Evolutionary conservation across 2,888 invertebrate species (phyloP).

Genomic region (Argyresthia goedartella): DNA sequence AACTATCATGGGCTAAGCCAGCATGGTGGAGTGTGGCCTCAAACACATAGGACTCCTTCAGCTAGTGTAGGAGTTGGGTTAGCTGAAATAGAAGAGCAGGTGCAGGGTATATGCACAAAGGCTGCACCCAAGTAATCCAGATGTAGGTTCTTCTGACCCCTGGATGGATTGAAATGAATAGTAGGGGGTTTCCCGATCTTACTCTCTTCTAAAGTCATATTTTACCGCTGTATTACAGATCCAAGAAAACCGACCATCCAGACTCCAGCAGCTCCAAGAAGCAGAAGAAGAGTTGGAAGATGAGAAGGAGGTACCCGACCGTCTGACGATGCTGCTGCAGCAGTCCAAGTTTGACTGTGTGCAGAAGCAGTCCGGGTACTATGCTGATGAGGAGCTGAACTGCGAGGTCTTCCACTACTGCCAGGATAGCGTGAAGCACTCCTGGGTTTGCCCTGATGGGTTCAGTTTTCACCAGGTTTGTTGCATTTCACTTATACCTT

Average conservation of each 20-base stretch:
- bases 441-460: constrained; percentile 94
- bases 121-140: too few relatives aligned
- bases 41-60: too few relatives aligned
- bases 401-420: constrained; percentile 96
- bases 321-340: constrained; percentile 81
- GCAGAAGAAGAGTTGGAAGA: constrained; percentile 72
- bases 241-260: constrained; percentile 38
- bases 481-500: too few relatives aligned
- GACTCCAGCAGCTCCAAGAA: constrained; percentile 35
- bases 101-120: too few relatives aligned
- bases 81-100: too few relatives aligned
- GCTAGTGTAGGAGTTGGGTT: too few relatives aligned
- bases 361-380: constrained; percentile 88
- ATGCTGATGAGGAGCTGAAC: constrained; percentile 88
- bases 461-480: constrained; percentile 87
- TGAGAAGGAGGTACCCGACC: constrained; percentile 88
- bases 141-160: too few relatives aligned
- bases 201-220: too few relatives aligned
- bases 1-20: too few relatives aligned
- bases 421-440: constrained; percentile 89
- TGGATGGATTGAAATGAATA: too few relatives aligned
- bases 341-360: constrained; percentile 88
- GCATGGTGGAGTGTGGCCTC: too few relatives aligned
- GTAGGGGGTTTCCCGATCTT: too few relatives aligned
- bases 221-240: constrained; percentile 12